These are phyloP conservation scores for Pterois miles DNA, from an alignment of 2,797 vertebrate species.

Conservation along the genomic window DNA sequence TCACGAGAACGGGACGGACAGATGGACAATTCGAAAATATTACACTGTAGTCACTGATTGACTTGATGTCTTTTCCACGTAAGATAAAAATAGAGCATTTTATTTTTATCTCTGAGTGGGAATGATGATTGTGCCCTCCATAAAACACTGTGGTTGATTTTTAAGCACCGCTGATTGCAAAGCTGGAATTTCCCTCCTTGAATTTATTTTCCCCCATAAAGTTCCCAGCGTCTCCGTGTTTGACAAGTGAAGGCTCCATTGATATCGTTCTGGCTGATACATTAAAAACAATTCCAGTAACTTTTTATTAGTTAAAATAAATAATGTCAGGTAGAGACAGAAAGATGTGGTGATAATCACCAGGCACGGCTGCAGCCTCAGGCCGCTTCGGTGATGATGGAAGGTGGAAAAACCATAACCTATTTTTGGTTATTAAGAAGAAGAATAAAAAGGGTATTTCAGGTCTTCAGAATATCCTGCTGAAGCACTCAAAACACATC, in stretches of 20 bases:
- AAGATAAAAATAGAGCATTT: constrained; percentile 1
- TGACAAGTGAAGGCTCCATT: constrained; percentile 54
- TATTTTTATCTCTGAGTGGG: not conserved
- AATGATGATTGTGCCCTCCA: not conserved
- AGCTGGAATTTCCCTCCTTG: constrained; percentile 69
- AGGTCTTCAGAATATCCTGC: constrained; percentile 23
- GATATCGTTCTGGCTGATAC: constrained; percentile 61
- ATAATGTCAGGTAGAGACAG: constrained; percentile 69
- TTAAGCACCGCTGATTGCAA: constrained; percentile 33
- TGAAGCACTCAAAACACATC: constrained; percentile 35
- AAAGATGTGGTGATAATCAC: constrained; percentile 67
- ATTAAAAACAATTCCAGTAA: constrained; percentile 51
- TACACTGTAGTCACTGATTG: not conserved
- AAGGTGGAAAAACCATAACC: constrained; percentile 57
- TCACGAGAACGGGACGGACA: not conserved
- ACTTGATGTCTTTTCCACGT: not conserved
- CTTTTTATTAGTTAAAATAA: constrained; percentile 74
- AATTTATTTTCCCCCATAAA: constrained; percentile 28
- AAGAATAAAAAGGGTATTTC: not conserved
- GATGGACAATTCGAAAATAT: not conserved
- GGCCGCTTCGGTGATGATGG: constrained; percentile 40
- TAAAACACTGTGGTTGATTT: constrained; percentile 9
- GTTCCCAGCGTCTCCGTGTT: constrained; percentile 42
- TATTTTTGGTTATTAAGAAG: constrained; percentile 39
- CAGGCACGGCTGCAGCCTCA: constrained; percentile 57